Evolutionary conservation across 2,797 vertebrate species (phyloP).

Genomic region (Dryobates pubescens): DNA sequence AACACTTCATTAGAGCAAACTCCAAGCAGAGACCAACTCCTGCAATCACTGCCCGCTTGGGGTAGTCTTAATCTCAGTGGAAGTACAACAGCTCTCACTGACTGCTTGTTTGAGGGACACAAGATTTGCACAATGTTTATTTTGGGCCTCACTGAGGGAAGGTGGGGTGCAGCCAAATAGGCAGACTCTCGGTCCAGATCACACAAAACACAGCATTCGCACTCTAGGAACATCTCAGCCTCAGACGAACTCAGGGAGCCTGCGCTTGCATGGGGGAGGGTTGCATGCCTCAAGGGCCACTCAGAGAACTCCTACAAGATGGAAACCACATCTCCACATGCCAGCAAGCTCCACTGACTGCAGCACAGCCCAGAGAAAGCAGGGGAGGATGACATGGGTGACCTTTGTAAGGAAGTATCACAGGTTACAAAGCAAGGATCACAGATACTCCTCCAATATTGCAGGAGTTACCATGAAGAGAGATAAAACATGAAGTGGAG

Average conservation of each 20-base stretch:
- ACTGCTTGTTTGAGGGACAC: slow-evolving; percentile 42
- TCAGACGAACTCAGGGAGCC: background rate
- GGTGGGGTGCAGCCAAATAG: background rate
- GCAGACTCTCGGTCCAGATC: background rate
- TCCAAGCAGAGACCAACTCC: background rate
- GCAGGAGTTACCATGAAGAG: background rate
- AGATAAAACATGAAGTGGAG: accelerated
- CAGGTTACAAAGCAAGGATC: background rate
- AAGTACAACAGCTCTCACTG: slow-evolving; percentile 34
- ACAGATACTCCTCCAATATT: accelerated
- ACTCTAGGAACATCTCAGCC: slow-evolving; percentile 51
- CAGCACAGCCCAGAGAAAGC: background rate
- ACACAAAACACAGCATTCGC: background rate
- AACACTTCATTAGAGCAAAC: slow-evolving; percentile 32
- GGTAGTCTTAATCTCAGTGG: slow-evolving; percentile 53
- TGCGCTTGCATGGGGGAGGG: accelerated
- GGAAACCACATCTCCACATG: background rate
- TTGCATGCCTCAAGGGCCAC: accelerated
- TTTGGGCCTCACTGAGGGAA: slow-evolving; percentile 10
- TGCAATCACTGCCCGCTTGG: slow-evolving; percentile 39
- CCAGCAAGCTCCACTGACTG: background rate
- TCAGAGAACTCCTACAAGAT: background rate
- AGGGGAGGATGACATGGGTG: accelerated
- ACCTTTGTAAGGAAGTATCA: accelerated
- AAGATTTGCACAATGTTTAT: slow-evolving; percentile 46